phyloP scores from a whole-genome alignment of 2,797 vertebrate species.

The Epinephelus awoara region DNA sequence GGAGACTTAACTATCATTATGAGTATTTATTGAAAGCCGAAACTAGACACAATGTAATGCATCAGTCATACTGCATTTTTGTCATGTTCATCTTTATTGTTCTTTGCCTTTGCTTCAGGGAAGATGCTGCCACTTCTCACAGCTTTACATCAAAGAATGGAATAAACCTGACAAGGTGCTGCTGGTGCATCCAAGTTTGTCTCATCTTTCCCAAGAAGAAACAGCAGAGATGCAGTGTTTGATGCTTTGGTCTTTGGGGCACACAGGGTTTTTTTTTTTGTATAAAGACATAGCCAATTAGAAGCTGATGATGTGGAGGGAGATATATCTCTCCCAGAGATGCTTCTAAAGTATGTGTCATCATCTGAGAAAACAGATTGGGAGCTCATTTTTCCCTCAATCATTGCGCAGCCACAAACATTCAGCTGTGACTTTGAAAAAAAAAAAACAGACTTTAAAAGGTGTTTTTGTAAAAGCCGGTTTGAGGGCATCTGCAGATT shows the following conservation, averaged over 20 bases:
- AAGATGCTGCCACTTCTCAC: background rate
- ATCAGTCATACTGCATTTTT: background rate
- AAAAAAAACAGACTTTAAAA: constrained; percentile 18
- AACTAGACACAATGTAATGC: background rate
- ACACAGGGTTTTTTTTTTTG: background rate
- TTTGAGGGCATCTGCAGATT: constrained; percentile 26
- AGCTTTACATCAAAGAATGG: constrained; percentile 27
- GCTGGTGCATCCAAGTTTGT: constrained; percentile 15
- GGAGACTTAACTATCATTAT: too few relatives aligned
- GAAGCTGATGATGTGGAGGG: constrained; percentile 36
- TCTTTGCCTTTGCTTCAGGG: constrained; percentile 1
- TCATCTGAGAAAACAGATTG: constrained; percentile 44
- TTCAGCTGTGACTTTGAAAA: constrained; percentile 16
- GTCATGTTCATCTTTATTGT: background rate
- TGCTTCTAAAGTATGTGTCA: constrained; percentile 17
- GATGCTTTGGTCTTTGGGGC: constrained; percentile 36
- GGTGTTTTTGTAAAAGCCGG: constrained; percentile 25
- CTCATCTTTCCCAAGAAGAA: constrained; percentile 35
- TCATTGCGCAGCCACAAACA: constrained; percentile 27
- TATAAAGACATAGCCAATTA: constrained; percentile 56
- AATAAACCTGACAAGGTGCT: constrained; percentile 50
- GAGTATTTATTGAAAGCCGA: background rate
- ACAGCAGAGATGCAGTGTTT: constrained; percentile 14
- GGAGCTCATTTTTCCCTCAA: constrained; percentile 27
- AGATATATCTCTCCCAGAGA: constrained; percentile 26